Evolutionary conservation across 2,888 invertebrate genomes (phyloP).

Genomic region (Acleris sparsana): DNA sequence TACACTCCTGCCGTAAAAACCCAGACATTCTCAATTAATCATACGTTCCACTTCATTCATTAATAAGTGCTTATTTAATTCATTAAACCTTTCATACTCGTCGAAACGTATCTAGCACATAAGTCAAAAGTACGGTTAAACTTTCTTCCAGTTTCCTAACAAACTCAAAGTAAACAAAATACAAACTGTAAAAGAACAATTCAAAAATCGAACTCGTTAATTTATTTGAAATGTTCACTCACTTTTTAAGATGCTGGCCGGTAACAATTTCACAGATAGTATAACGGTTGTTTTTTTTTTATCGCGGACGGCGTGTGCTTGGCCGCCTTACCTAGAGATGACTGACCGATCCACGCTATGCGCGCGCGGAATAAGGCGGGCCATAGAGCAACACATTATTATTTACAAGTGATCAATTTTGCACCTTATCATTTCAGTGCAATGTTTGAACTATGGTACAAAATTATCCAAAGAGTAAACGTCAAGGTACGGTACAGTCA

Average conservation of each 20-base stretch:
- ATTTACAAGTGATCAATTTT: too few species aligned
- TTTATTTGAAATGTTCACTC: slow-evolving; percentile 1
- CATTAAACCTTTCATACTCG: too few species aligned
- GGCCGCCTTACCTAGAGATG: slow-evolving; percentile 21
- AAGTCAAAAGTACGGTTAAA: neutral
- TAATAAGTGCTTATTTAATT: too few species aligned
- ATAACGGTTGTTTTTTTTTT: neutral
- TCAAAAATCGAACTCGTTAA: neutral
- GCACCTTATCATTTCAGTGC: too few species aligned
- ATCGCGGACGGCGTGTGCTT: slow-evolving; percentile 10
- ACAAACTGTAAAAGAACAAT: neutral
- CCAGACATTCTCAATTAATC: too few species aligned
- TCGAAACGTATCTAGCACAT: too few species aligned
- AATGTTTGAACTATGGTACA: too few species aligned
- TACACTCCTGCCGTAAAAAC: too few species aligned
- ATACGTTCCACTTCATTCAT: too few species aligned
- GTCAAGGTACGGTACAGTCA: neutral
- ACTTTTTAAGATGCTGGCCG: slow-evolving; percentile 22
- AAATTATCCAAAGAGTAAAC: neutral
- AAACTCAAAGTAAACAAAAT: neutral
- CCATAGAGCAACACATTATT: neutral
- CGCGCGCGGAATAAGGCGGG: neutral
- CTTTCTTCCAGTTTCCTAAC: slow-evolving; percentile 13
- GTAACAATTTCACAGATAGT: slow-evolving; percentile 24
- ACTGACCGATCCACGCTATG: slow-evolving; percentile 17